Base-by-base conservation (phyloP, 2,113 vertebrate species). In the Eira barbara region DNA sequence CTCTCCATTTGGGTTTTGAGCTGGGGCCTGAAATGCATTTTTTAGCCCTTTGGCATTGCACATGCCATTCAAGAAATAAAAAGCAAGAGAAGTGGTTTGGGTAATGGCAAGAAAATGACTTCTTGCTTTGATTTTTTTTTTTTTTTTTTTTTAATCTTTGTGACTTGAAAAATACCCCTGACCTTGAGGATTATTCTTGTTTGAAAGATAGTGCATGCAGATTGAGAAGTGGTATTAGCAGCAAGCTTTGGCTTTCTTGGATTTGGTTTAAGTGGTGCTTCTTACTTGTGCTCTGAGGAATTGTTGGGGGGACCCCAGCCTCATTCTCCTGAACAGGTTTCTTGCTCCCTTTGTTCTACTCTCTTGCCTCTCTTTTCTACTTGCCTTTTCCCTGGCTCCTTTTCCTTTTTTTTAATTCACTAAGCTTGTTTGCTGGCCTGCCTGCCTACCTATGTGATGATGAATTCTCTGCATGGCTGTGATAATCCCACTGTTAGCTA, bases 81-180 rank as follows among this genome's bases (percentile, higher is more conserved):
- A 97, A 87, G 74, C 82, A 98, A 98, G 89, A 97, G 97, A 97
- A 97, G 97, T 52, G 92, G 97, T 67, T 97, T 98, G 98, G 97
- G 97, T 95, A 97, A 97, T 98, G 98, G 97, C 98, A 97, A 98
- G 98, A 96, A 98, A 98, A 97, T 97, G 89, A 98, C 95, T 93
- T 97, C 95, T 98, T 98, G 98, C 96, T 98, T 95, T 98, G 55
- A 97, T 97, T 97, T 91, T 95, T 96, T 96, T 97, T 93, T 96
- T 97, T 93, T 67, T 97, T 97, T 97, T 97, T 80, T 97, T 98
- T 98, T 97, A 96, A 98, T 97, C 95, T 98, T 94, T 98, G 97
- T 98, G 97, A 98, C 97, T 98, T 99, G 98, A 98, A 98, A 98
- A 98, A 97, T 98, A 97, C 97, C 97, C 94, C 97, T 97, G 96